A percentile compares a stretch with the other conserved stretches of the same genome.
Conservation (phyloP, 2,888 invertebrate genomes). For the Tetragonisca angustula region DNA sequence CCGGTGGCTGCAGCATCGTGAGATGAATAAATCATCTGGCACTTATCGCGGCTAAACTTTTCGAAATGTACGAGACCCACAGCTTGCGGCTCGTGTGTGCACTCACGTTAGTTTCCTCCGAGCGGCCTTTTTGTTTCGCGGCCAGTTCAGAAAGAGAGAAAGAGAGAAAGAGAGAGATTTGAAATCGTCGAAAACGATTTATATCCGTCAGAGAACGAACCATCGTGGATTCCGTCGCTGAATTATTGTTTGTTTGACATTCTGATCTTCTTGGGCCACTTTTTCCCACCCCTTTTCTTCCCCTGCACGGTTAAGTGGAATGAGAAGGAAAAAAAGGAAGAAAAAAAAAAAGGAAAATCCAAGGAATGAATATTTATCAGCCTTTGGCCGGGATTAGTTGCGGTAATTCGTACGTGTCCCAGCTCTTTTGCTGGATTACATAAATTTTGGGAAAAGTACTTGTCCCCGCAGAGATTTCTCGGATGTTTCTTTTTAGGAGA, state of each 20-base stretch:
- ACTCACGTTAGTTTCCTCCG: conserved; percentile 17
- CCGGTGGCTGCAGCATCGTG: conserved; percentile 68
- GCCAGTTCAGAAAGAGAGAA: not conserved
- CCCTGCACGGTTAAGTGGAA: conserved; percentile 13
- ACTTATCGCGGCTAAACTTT: conserved; percentile 71
- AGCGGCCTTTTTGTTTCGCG: conserved; percentile 39
- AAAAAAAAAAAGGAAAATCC: not conserved
- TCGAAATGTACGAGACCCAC: conserved; percentile 45
- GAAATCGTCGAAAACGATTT: conserved; percentile 54
- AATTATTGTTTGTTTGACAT: conserved; percentile 52
- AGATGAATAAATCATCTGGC: conserved; percentile 72
- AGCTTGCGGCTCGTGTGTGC: conserved; percentile 45
- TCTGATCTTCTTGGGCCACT: conserved; percentile 32
- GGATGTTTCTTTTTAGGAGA: not conserved
- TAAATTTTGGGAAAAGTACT: conserved; percentile 30
- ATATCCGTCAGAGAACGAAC: conserved; percentile 40
- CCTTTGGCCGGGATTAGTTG: conserved; percentile 40
- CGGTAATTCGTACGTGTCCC: conserved; percentile 38
- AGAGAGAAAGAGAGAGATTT: not conserved
- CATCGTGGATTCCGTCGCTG: conserved; percentile 22
- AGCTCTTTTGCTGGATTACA: conserved; percentile 26
- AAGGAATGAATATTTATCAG: conserved; percentile 49
- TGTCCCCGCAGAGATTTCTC: not conserved
- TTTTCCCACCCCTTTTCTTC: not conserved
- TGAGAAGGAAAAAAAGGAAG: not conserved